Evolutionary conservation across 1,140 invertebrate genomes (phyloP), one percentile per base, ranked within the genome.

Genomic region (Zaprionus camerounensis): DNA sequence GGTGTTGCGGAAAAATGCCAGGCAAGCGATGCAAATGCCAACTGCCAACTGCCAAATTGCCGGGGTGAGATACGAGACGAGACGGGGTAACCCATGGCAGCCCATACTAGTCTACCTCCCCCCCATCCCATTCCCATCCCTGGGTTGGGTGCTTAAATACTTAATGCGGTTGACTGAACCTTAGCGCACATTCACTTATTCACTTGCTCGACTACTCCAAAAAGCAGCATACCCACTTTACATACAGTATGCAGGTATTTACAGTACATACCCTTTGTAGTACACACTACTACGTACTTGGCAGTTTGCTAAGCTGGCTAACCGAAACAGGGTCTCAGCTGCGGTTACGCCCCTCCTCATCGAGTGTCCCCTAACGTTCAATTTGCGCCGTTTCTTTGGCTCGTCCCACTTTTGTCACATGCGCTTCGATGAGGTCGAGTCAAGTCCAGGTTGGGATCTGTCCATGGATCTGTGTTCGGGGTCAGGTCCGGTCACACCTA

Each of bases 121-220:
- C 15, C 41, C 5, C 0, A 1, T 20, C 20, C 15, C 3, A 28
- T 9, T 44, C n/a, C n/a, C n/a, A 7, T 34, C 13, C 5, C 4
- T 53, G 12, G 28, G 22, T 22, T 22, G 22, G 63, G 82, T 90
- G 81, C 86, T 88, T 88, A 88, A 88, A 90, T 88, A 88, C 85
- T 88, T 88, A 85, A 82, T 85, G 86, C 72, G 85, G 81, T 91
- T 91, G 85, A 91, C 81, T 88, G 85, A 85, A 80, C 90, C 78
- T 88, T 91, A 75, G 85, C 84, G 85, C 81, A 46, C 22, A 87
- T 83, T 88, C 84, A 86, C 84, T 88, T 80, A 71, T 57, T 57
- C 51, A 58, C 24, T 28, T 24, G 46, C 51, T 64, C 22, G 24
- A 49, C 66, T 72, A 72, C 71, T 76, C 80, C 76, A 65, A 72